Conservation (phyloP, 2,888 invertebrate genomes). For the Pilophorus perplexus region DNA sequence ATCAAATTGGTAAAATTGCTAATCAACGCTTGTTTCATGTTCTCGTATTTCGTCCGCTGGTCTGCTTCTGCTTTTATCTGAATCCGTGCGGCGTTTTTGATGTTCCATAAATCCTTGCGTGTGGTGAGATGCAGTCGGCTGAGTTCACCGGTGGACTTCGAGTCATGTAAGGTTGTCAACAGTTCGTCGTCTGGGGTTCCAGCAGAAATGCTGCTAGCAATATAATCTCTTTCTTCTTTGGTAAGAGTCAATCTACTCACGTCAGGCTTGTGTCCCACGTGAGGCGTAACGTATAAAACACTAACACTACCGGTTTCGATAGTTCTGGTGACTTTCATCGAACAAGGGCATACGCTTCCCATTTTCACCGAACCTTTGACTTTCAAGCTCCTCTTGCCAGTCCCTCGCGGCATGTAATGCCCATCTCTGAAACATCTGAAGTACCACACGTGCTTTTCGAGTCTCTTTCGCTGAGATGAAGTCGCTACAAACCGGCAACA, state of each 20-base stretch:
- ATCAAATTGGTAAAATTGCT: neutral
- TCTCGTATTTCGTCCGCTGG: neutral
- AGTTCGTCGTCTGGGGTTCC: neutral
- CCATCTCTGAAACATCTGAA: constrained; percentile 23
- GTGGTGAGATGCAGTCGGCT: too few species aligned
- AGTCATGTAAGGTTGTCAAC: constrained; percentile 6
- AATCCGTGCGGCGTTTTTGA: too few species aligned
- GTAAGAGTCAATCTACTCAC: constrained; percentile 4
- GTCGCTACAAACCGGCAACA: constrained; percentile 3
- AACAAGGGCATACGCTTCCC: constrained; percentile 9
- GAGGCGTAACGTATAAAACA: neutral
- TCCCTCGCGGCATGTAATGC: neutral
- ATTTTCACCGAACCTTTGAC: constrained; percentile 7
- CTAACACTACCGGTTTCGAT: neutral
- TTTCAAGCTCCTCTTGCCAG: constrained; percentile 15
- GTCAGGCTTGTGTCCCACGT: constrained; percentile 7
- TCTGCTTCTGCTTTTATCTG: too few species aligned
- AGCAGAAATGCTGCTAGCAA: neutral
- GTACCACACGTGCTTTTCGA: neutral
- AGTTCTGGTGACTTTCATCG: neutral
- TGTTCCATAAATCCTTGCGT: constrained; percentile 29
- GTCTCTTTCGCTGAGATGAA: neutral
- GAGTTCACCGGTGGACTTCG: too few species aligned
- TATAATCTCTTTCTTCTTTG: constrained; percentile 2
- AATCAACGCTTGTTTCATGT: neutral